Evolutionary conservation across 1,140 invertebrate species (phyloP), one percentile per base, ranked within the genome.

Genomic region (Hylaeus volcanicus): DNA sequence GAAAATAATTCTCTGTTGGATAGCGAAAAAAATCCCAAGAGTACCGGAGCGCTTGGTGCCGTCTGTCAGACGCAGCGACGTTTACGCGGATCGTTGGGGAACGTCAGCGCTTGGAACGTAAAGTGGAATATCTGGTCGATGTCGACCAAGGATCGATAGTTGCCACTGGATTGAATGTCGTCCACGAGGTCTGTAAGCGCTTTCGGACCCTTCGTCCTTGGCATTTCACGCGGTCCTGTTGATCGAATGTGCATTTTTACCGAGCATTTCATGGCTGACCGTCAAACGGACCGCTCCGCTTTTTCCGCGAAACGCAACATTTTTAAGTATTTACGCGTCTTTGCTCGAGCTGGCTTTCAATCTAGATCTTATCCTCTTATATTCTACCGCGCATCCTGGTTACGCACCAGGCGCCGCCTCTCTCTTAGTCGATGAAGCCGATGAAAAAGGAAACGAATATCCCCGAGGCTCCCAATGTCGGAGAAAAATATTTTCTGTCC

Each of bases 111-210:
- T 9, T 12, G 39, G 41, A 64, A 43, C 39, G 64, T 48, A 15
- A 37, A 76, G 51, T 58, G 26, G 26, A 56, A 15, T 39, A 39
- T 15, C 2, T 60, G 37, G 8, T 37, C 14, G 15, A 51, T 51
- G 26, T 12, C 15, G n/a, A n/a, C 4, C 5, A 12, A 39, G 56
- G 56, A 69, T 76, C 74, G 43, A 68, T 76, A 69, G 8, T 68
- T 15, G 6, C 60, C 8, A 41, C 1, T 11, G 53, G 41, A 6
- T 26, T 68, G 45, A 61, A 74, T 64, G 64, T 56, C 51, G 9
- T 45, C 74, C n/a, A 4, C 61, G 39, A 41, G 4, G 11, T 9
- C 61, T 11, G 51, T 51, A 9, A 6, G 51, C 51, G 51, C 6
- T 51, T 43, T 41, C 6, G 2, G 1, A 37, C 60, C 2, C 15